Evolutionary conservation across 2,888 invertebrate species (phyloP), one percentile per base, ranked within the genome.

Genomic region (Oxyteleia sp.): DNA sequence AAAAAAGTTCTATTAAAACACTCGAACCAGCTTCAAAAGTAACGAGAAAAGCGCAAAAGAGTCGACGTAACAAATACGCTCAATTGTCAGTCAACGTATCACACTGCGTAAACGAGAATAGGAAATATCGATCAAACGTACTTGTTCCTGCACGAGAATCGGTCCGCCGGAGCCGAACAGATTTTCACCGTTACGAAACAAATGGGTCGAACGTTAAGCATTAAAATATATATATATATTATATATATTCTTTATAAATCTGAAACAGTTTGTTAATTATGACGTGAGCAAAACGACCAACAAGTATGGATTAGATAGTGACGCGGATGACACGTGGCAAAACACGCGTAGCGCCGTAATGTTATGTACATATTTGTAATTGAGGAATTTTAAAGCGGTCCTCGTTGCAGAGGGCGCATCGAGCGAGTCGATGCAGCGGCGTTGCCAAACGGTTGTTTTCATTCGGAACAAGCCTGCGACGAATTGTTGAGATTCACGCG

Each of bases 211-310:
- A 83, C 75, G 79, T 79, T 84, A 80, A 51, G 64, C 80, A 80
- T 84, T 75, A 61, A 69, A 68, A 82, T 82, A 82, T 82, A 63
- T 23, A 82, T 82, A 82, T 82, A 63, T 23, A 5, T 63, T 79
- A 79, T 80, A 82, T 83, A 83, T 83, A 80, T 75, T 80, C 76
- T 76, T 76, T 84, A 84, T 80, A 80, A 76, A 57, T 66, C 29
- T 68, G 76, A 51, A 81, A 53, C 59, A 76, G 71, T 71, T 69
- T 69, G 75, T 75, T 80, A 61, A 71, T 80, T 64, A 43, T 71
- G 53, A 71, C 55, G 74, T 61, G 49, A 49, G 43, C 35, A 51
- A 72, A 66, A 72, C 10, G 38, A 45, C 49, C 38, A 66, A 51
- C 20, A 53, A 57, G 47, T 55, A 55, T 51, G 45, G 23, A 38